A percentile compares a stretch with the other conserved stretches of the same genome.
These are phyloP conservation scores for Pungitius pungitius DNA, from an alignment of 2,113 vertebrate genomes.

Conservation along the genomic window DNA sequence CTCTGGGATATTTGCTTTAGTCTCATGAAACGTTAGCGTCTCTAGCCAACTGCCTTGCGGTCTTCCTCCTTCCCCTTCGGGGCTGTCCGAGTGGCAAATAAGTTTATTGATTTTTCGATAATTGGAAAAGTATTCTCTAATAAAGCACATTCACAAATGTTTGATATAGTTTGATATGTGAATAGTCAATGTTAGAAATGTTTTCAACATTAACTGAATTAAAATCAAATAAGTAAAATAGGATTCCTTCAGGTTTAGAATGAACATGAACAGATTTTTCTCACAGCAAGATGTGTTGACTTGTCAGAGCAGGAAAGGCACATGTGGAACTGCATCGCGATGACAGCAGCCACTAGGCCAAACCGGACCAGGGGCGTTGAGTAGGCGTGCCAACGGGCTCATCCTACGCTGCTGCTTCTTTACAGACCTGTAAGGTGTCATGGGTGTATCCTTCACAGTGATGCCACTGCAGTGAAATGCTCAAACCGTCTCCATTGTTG, in stretches of 20 bases:
- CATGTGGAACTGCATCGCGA: not conserved
- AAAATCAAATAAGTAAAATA: conserved; percentile 10
- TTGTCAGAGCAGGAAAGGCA: not conserved
- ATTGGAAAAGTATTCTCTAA: conserved; percentile 20
- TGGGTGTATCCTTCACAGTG: not conserved
- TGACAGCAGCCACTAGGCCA: not conserved
- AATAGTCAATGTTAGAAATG: not conserved
- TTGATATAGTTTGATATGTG: too few relatives aligned
- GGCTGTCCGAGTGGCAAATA: conserved; percentile 1
- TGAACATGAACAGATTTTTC: not conserved
- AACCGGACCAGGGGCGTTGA: not conserved
- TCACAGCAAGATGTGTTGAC: not conserved
- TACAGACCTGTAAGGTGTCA: not conserved
- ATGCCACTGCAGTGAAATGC: not conserved
- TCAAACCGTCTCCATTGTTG: not conserved
- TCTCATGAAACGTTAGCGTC: conserved; percentile 1
- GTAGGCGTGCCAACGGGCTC: too few relatives aligned
- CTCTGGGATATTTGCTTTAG: not conserved
- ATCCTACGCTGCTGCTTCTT: too few relatives aligned
- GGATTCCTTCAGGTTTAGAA: not conserved
- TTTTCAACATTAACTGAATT: conserved; percentile 6
- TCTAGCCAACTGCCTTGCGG: not conserved
- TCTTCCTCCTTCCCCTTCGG: not conserved
- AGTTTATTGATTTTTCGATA: conserved; percentile 29
- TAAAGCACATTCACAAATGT: not conserved